Conservation (phyloP, 2,888 invertebrate genomes). For the Argyresthia albistria region DNA sequence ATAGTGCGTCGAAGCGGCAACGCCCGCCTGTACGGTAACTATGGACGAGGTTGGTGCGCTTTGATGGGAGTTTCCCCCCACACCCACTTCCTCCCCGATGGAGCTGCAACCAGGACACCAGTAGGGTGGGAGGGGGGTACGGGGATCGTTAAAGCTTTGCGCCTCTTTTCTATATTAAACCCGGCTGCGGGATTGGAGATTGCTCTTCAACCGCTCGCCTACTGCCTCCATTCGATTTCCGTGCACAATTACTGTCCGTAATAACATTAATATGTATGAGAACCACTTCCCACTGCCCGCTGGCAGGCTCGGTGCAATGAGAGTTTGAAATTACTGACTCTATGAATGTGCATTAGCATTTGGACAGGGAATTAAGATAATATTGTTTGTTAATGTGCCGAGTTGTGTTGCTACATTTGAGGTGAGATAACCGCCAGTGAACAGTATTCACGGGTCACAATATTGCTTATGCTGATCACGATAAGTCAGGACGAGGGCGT, state of each 20-base stretch:
- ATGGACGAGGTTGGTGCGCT: background rate
- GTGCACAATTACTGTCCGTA: conserved; percentile 26
- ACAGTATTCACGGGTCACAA: too few species aligned
- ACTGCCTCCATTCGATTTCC: conserved; percentile 35
- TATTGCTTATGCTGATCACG: too few species aligned
- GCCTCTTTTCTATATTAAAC: conserved; percentile 1
- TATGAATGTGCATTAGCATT: conserved; percentile 2
- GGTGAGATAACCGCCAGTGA: too few species aligned
- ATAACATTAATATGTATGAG: conserved; percentile 23
- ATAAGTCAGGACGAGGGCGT: too few species aligned
- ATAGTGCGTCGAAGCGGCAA: conserved; percentile 3
- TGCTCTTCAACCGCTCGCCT: conserved; percentile 43
- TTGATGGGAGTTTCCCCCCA: background rate
- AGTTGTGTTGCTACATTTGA: too few species aligned
- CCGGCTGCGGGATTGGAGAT: conserved; percentile 26
- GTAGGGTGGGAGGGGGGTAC: background rate
- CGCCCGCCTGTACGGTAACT: background rate
- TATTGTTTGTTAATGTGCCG: too few species aligned
- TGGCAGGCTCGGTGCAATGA: conserved; percentile 12
- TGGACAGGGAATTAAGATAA: background rate
- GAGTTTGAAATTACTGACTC: conserved; percentile 10
- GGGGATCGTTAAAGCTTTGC: background rate
- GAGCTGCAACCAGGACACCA: background rate
- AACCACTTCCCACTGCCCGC: conserved; percentile 8
- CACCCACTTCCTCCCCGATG: background rate